Evolutionary conservation across 2,113 vertebrate species (phyloP), one percentile per base, ranked within the genome.

Genomic region (Podocnemis expansa): DNA sequence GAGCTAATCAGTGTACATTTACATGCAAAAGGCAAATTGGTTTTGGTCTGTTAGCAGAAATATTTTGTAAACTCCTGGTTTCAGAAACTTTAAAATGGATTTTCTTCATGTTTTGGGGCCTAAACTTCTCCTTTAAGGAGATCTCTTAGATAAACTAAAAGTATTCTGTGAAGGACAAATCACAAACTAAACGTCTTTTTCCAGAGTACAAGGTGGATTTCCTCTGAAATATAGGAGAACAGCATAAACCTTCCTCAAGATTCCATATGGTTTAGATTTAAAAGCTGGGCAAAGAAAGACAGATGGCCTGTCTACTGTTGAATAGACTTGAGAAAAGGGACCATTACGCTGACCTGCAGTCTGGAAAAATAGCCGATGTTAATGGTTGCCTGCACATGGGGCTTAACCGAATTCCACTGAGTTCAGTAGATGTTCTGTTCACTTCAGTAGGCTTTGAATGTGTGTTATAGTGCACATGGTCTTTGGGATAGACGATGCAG

Each of bases 401-500:
- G 38, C 41, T 75, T 75, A 38, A 21, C 38, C 38, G 24, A 75
- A 43, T 21, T 75, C 31, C 31, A 63, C 75, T 86, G 78, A 31
- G 19, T 78, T 38, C 73, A 16, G n/a, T n/a, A 45, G 3, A 52
- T 6, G 2, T 43, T 93, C 54, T 63, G 19, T 25, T 76, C 49
- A 63, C 29, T 83, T 22, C 34, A 87, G 5, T 27, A 41, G 45
- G 19, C 10, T 63, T 3, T 52, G 25, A 31, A 17, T 14, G 31
- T 31, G 34, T 34, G 4, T 31, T 52, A 3, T 31, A 41, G 24
- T 27, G 11, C 10, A 10, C 3, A 2, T 31, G 51, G 27, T 10
- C 58, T 52, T 29, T 2, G 12, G 47, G 60, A 60, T 60, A 7
- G 10, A 29, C 31, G 11, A 58, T 22, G 10, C 0, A 1, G 45